phyloP scores from a whole-genome alignment of 2,888 invertebrate species.

The Protula sp. region DNA sequence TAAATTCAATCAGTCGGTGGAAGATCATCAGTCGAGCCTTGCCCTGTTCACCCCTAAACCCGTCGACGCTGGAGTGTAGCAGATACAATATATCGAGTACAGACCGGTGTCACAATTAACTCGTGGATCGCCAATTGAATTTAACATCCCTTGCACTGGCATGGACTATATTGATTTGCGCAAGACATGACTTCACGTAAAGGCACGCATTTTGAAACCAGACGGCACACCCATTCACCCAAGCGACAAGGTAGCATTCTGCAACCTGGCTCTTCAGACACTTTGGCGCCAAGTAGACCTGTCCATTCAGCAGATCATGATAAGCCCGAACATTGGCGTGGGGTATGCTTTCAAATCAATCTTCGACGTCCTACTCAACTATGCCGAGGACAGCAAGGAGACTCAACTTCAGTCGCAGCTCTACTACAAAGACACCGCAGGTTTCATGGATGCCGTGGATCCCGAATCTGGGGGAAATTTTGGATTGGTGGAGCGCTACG shows the following conservation, averaged over 20 bases:
- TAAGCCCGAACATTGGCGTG: not conserved
- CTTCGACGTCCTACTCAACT: not conserved
- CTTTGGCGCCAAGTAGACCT: not conserved
- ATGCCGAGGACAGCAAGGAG: not conserved
- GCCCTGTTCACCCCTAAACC: too few relatives aligned
- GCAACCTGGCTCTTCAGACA: not conserved
- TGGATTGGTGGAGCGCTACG: not conserved
- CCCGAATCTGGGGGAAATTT: not conserved
- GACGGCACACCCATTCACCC: not conserved
- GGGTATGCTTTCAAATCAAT: not conserved
- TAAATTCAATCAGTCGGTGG: too few relatives aligned
- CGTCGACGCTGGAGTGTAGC: too few relatives aligned
- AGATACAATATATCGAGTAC: too few relatives aligned
- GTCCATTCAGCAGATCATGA: not conserved
- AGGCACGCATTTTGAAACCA: not conserved
- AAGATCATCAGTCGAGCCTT: too few relatives aligned
- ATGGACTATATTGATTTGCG: not conserved
- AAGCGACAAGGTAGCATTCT: not conserved
- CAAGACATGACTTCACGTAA: not conserved
- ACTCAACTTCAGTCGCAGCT: not conserved
- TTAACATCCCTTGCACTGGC: not conserved
- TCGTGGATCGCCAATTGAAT: not conserved
- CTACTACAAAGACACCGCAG: not conserved
- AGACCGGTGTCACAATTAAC: too few relatives aligned
- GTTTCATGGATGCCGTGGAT: not conserved